Conservation (phyloP, 2,797 vertebrate genomes). For the Chloroceryle amazona region DNA sequence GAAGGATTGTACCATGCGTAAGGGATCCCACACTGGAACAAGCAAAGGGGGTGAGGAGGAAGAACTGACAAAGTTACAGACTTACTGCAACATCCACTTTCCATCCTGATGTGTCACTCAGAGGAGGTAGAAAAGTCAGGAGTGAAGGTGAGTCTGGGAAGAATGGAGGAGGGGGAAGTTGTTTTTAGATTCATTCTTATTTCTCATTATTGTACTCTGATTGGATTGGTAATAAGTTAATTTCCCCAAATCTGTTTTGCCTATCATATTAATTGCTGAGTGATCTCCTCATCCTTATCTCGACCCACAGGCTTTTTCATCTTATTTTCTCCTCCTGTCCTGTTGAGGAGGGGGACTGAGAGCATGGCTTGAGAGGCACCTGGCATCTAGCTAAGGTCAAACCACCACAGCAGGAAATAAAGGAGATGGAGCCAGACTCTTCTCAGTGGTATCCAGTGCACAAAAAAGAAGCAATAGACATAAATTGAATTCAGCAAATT, state of each 20-base stretch:
- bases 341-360: accelerated
- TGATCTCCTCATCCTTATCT: neutral
- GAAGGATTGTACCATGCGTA: neutral
- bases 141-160: neutral
- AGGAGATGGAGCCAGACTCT: neutral
- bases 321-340: neutral
- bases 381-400: neutral
- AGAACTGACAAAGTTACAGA: neutral
- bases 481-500: neutral
- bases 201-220: neutral
- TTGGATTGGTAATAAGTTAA: neutral
- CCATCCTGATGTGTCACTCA: accelerated
- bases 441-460: neutral
- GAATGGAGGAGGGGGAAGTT: neutral
- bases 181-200: neutral
- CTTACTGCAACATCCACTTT: accelerated
- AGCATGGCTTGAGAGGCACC: neutral
- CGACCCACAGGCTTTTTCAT: accelerated
- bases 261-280: neutral
- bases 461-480: neutral
- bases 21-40: neutral
- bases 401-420: neutral
- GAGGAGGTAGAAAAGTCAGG: neutral
- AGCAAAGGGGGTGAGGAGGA: neutral
- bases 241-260: neutral